These are phyloP conservation scores for Rhagonycha lutea DNA, from an alignment of 2,888 invertebrate species.

Conservation along the genomic window DNA sequence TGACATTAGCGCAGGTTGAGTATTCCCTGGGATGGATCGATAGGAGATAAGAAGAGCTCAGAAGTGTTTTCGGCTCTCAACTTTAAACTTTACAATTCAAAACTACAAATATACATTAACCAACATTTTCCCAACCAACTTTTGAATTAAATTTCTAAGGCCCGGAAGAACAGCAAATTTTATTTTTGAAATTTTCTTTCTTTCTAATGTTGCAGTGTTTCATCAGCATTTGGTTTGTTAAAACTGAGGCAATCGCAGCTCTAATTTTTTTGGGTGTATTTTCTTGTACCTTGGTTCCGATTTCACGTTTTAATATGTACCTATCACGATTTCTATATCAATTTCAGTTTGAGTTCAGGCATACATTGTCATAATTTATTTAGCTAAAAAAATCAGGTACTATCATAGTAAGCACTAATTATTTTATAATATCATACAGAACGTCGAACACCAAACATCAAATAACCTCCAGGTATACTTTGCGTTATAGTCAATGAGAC, in stretches of 20 bases:
- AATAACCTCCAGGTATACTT: background rate
- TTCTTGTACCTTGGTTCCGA: too few relatives aligned
- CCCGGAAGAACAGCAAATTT: background rate
- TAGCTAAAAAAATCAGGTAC: too few relatives aligned
- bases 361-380: too few relatives aligned
- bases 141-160: background rate
- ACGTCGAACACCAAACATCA: background rate
- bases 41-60: conserved; percentile 28
- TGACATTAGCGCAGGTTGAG: conserved; percentile 20
- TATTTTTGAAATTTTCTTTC: background rate
- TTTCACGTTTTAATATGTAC: too few relatives aligned
- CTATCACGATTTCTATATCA: too few relatives aligned
- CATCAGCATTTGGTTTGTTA: too few relatives aligned
- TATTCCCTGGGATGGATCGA: conserved; percentile 24
- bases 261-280: too few relatives aligned
- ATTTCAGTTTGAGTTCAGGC: too few relatives aligned
- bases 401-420: background rate
- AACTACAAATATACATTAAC: conserved; percentile 11
- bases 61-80: conserved; percentile 17
- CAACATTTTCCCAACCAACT: background rate
- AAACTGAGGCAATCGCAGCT: too few relatives aligned
- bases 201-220: background rate
- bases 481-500: background rate
- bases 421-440: background rate
- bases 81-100: conserved; percentile 2